Evolutionary conservation across 2,888 invertebrate species (phyloP).

Genomic region (Scaeva pyrastri): DNA sequence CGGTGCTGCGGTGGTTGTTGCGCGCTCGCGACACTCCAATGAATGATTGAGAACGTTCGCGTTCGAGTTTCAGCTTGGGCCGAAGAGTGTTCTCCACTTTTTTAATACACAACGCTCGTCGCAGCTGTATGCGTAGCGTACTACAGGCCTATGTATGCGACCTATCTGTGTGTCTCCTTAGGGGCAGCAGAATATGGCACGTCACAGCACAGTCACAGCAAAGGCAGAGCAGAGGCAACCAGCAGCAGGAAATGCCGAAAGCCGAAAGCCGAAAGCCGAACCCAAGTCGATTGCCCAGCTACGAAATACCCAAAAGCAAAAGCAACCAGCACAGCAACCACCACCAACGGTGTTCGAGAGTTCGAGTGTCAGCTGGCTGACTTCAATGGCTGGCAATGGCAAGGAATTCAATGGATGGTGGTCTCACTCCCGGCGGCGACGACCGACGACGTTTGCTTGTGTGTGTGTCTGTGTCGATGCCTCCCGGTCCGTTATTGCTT

Average conservation of each 20-base stretch:
- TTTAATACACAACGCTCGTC: conserved; percentile 61
- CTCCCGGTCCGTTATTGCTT: conserved; percentile 65
- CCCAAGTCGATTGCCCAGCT: conserved; percentile 68
- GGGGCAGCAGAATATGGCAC: conserved; percentile 63
- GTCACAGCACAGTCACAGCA: conserved; percentile 24
- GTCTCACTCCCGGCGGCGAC: conserved; percentile 54
- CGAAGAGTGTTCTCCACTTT: conserved; percentile 59
- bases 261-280: conserved; percentile 18
- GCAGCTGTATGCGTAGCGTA: conserved; percentile 69
- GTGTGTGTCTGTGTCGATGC: conserved; percentile 46
- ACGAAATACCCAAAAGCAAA: conserved; percentile 47
- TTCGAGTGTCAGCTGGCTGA: conserved; percentile 67
- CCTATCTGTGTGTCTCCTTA: conserved; percentile 70
- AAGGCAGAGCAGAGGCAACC: conserved; percentile 31
- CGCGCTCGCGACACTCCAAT: conserved; percentile 74
- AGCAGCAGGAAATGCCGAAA: conserved; percentile 71
- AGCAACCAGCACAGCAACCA: conserved; percentile 73
- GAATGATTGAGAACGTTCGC: conserved; percentile 71
- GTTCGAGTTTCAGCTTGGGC: conserved; percentile 22
- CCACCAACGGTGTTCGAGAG: conserved; percentile 63
- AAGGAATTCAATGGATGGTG: conserved; percentile 74
- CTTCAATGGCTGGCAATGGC: conserved; percentile 31
- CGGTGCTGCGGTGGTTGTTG: conserved; percentile 62
- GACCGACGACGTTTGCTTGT: conserved; percentile 3
- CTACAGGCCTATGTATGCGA: conserved; percentile 59